Evolutionary conservation across 2,797 vertebrate genomes (phyloP), one percentile per base, ranked within the genome.

Genomic region (Microcaecilia unicolor): DNA sequence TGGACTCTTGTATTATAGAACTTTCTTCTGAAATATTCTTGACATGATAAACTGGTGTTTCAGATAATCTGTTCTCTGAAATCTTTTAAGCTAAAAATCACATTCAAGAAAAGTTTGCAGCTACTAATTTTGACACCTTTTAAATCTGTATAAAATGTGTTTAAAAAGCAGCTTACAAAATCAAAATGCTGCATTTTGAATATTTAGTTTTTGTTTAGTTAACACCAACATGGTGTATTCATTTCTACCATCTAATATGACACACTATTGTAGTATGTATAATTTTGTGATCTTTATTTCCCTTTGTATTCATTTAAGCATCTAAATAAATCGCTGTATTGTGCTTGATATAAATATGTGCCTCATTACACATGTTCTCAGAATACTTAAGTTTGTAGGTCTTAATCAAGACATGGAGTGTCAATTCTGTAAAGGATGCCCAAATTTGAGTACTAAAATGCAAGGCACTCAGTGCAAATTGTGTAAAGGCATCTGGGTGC

Each of bases 311-410:
- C 93, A 89, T 86, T 89, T 85, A 87, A 88, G 82, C 91, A 93
- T 93, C 87, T 90, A 85, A 94, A 97, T 98, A 96, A 97, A 96
- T 90, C 95, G 88, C 89, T 94, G 90, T 95, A 89, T 88, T 92
- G 91, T 98, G 91, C 87, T 93, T 91, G 90, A 83, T 76, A 80
- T 88, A 75, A 70, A 74, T 49, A 64, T 58, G 69, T 52, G 67
- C 52, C 72, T 82, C 68, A 61, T 85, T 80, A 70, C 46, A 62
- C 59, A 29, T 56, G 35, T 27, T n/a, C n/a, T n/a, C n/a, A n/a
- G n/a, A n/a, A n/a, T n/a, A n/a, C n/a, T n/a, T n/a, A n/a, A n/a
- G n/a, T n/a, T n/a, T n/a, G n/a, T n/a, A n/a, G n/a, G n/a, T n/a
- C n/a, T n/a, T n/a, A n/a, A n/a, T n/a, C n/a, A n/a, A n/a, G n/a